Base-by-base conservation (phyloP, 2,113 vertebrate genomes). In the Corythornis cristatus region DNA sequence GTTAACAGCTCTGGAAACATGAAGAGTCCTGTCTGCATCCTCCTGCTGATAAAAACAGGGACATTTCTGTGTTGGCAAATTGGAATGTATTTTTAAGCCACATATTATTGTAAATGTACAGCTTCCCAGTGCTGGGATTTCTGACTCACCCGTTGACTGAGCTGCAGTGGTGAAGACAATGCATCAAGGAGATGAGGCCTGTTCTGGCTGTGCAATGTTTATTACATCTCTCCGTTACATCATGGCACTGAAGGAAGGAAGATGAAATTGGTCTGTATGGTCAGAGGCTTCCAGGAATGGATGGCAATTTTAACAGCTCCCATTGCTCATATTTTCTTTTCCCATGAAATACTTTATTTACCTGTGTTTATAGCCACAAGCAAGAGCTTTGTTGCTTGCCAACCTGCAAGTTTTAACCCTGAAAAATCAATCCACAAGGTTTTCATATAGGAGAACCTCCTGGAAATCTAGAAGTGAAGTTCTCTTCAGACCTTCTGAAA, bases 211-310 rank as follows among this genome's bases (percentile, higher is more conserved):
- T 73, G 70, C 71, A 66, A 60, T 71, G 68, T 92, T 87, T 93
- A 60, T 86, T 74, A 91, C 79, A 78, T 79, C 43, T 89, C 83
- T 60, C 88, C 1, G 0, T 85, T 89, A 72, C 43, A 31, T 88
- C 85, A 83, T 5, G 29, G 74, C 9, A 12, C 29, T 71, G 72
- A 65, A 95, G 94, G 94, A 92, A 94, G 94, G 92, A 95, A 96
- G 90, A 22, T 90, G 21, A 93, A 96, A 89, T 75, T 54, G 79
- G 81, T 79, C 74, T 15, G 0, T 85, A 71, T 56, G 23, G 29
- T 74, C 86, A 91, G 74, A 64, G 53, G 91, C 76, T 96, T 96
- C 82, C 96, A 91, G 84, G 87, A 97, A 95, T 42, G 48, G 57
- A 37, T 62, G 70, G 79, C 53, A 82, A 66, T 75, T 92, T 86